Evolutionary conservation across 2,888 invertebrate genomes (phyloP).

Genomic region (Petrophora chlorosata): DNA sequence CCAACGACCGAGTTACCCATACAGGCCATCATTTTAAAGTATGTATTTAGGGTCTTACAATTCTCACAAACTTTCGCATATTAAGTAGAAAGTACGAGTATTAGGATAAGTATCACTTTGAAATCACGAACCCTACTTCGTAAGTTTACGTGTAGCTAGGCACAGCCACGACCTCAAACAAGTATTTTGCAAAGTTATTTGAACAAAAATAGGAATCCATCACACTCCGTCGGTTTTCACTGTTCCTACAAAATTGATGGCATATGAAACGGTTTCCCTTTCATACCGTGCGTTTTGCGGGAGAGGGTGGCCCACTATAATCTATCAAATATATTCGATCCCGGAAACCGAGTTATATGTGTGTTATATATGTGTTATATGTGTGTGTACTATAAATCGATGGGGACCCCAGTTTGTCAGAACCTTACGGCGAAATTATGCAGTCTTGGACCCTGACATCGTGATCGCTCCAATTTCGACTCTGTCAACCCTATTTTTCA

Average conservation of each 20-base stretch:
- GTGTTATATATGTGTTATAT: too few species aligned
- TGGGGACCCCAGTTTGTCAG: constrained; percentile 18
- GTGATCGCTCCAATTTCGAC: constrained; percentile 9
- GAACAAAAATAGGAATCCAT: constrained; percentile 1
- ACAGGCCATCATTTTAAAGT: too few species aligned
- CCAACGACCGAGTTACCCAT: too few species aligned
- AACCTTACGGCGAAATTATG: constrained; percentile 21
- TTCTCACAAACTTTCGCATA: too few species aligned
- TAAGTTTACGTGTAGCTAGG: too few species aligned
- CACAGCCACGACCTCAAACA: too few species aligned
- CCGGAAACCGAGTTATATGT: constrained; percentile 12
- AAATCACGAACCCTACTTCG: too few species aligned
- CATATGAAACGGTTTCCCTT: constrained; percentile 11
- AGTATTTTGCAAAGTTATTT: background rate
- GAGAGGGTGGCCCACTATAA: constrained; percentile 10
- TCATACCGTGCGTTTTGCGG: constrained; percentile 4
- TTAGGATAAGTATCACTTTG: too few species aligned
- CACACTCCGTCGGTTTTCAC: constrained; percentile 9
- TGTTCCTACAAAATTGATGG: constrained; percentile 6
- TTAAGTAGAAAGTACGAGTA: too few species aligned
- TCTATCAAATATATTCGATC: constrained; percentile 23
- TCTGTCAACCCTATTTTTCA: constrained; percentile 25
- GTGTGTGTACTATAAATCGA: constrained; percentile 19
- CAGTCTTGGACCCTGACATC: constrained; percentile 17
- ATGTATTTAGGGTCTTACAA: too few species aligned